Evolutionary conservation across 2,888 invertebrate species (phyloP), one percentile per base, ranked within the genome.

Genomic region (Doris montereyensis): DNA sequence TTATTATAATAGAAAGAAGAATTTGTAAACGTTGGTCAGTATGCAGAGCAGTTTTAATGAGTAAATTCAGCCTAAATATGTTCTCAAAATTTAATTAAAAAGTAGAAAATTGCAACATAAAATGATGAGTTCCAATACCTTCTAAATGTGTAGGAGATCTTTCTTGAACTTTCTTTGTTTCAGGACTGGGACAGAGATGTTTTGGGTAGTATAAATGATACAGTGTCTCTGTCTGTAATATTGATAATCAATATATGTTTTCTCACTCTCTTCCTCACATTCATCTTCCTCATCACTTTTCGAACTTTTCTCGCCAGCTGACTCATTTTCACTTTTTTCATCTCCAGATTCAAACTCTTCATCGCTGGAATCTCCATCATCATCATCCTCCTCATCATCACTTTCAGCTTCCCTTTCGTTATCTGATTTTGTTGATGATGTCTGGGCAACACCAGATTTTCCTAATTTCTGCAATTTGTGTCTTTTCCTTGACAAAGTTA

Each of bases 141-240:
- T 79, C 79, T 5, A 57, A 62, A 34, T 79, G 79, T 10, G 5
- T 5, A 5, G 17, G 8, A 41, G 52, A 5, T 41, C 52, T 41
- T 76, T 79, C 79, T 32, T 71, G 76, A 21, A 79, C 10, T 21
- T 62, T 79, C 26, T 76, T 79, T n/a, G 71, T 32, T 76, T 79
- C 79, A 35, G 72, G 76, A 76, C 76, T 79, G 13, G 76, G 32
- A 30, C 70, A 71, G 32, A 52, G 21, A 76, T 76, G 76, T 71
- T 76, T 76, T 13, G 79, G 79, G 71, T 79, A 79, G 30, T 79
- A 79, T 2, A 79, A 71, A 41, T 79, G 79, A 79, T 79, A 79
- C 8, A 79, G 60, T 35, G 76, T 62, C 32, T 79, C 79, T 65
- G 79, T 79, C 60, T 76, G 79, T 76, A 79, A 76, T 60, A 76